Conservation (phyloP, 2,888 invertebrate genomes). For the Phasia obesa region DNA sequence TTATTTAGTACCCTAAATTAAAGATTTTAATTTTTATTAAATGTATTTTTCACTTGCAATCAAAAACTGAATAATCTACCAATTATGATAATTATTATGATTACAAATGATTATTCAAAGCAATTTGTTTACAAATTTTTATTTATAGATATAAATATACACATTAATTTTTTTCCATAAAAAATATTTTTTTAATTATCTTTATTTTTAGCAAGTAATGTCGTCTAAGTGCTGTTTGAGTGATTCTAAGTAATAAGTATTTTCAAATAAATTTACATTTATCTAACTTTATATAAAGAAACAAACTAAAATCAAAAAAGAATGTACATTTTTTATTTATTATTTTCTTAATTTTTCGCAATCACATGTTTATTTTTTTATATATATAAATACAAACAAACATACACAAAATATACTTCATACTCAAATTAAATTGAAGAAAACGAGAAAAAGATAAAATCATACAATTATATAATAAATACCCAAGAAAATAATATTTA, state of each 20-base stretch:
- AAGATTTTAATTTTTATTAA: slow-evolving; percentile 6
- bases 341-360: slow-evolving; percentile 54
- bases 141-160: slow-evolving; percentile 58
- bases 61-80: slow-evolving; percentile 37
- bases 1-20: slow-evolving; percentile 24
- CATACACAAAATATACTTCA: slow-evolving; percentile 42
- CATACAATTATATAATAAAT: slow-evolving; percentile 39
- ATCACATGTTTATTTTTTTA: slow-evolving; percentile 56
- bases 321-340: slow-evolving; percentile 63
- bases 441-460: slow-evolving; percentile 38
- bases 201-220: slow-evolving; percentile 63
- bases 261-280: slow-evolving; percentile 60
- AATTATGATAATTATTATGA: slow-evolving; percentile 40
- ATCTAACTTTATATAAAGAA: slow-evolving; percentile 52
- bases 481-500: slow-evolving; percentile 37
- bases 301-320: slow-evolving; percentile 39
- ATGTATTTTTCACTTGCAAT: slow-evolving; percentile 52
- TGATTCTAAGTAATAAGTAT: slow-evolving; percentile 71
- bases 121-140: slow-evolving; percentile 61
- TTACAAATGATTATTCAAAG: slow-evolving; percentile 47
- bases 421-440: slow-evolving; percentile 43
- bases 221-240: slow-evolving; percentile 69
- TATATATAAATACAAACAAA: slow-evolving; percentile 39
- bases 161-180: slow-evolving; percentile 48
- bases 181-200: slow-evolving; percentile 56